Evolutionary conservation across 2,888 invertebrate species (phyloP), one percentile per base, ranked within the genome.

Genomic region (Periphyllus acericola): DNA sequence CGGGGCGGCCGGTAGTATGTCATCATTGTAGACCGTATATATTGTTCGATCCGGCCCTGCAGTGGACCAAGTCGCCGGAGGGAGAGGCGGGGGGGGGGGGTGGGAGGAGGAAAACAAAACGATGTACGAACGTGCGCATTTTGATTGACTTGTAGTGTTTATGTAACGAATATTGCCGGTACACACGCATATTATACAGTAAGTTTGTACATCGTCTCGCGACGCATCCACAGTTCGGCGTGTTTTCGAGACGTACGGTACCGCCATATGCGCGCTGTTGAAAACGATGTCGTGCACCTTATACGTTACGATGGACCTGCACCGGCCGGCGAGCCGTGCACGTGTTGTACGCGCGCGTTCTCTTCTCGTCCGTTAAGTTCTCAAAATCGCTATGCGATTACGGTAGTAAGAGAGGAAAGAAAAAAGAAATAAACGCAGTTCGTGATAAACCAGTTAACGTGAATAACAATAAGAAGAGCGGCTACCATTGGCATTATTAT

Each of bases 101-200:
- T 17, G 14, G 9, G 14, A 55, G 14, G 6, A 36, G 3, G 14
- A 11, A 9, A 29, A n/a, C n/a, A 68, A 9, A 11, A 14, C 6
- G 29, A 81, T 40, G n/a, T n/a, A 68, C 0, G 21, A 40, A 25
- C 32, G 68, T 17, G 46, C 21, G 6, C 46, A 71, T 52, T 46
- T 82, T 82, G 71, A 81, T 81, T 40, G 40, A 40, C 40, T 40
- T 40, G 40, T 25, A 81, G 81, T 81, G 81, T 81, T 81, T 40
- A 81, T 81, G 66, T n/a, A n/a, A 66, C 40, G 40, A 80, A 81
- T 2, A 40, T n/a, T n/a, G n/a, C n/a, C n/a, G n/a, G n/a, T n/a
- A n/a, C n/a, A n/a, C n/a, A n/a, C n/a, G n/a, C n/a, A n/a, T n/a
- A n/a, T n/a, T n/a, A n/a, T n/a, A n/a, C n/a, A n/a, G n/a, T n/a